phyloP scores from a whole-genome alignment of 2,797 vertebrate genomes.

The Sciurus carolinensis region DNA sequence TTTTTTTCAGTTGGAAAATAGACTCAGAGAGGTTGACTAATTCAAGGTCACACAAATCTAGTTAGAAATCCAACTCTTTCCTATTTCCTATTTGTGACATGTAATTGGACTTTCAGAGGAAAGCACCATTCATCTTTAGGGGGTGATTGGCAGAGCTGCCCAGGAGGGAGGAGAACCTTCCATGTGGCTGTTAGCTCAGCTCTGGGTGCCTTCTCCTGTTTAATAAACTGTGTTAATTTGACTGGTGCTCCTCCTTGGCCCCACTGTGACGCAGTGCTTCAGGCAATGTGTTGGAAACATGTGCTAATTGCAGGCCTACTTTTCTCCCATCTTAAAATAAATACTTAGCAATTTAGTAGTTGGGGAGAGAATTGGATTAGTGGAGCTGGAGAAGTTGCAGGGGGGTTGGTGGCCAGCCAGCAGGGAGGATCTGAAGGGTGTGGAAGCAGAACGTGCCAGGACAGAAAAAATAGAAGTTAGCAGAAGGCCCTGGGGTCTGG shows the following conservation, averaged over 20 bases:
- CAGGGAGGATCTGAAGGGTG: neutral
- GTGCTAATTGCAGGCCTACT: conserved; percentile 52
- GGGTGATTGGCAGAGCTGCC: neutral
- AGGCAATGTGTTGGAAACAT: conserved; percentile 48
- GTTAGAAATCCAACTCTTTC: neutral
- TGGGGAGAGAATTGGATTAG: neutral
- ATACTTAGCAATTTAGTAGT: conserved; percentile 40
- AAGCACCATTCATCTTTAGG: neutral
- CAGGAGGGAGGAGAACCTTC: neutral
- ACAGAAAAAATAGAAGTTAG: neutral
- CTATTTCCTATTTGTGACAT: neutral
- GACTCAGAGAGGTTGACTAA: neutral
- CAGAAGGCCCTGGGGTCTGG: too few relatives aligned
- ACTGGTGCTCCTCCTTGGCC: conserved; percentile 63
- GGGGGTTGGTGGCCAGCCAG: too few relatives aligned
- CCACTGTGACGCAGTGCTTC: neutral
- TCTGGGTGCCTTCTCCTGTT: neutral
- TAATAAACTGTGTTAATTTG: conserved; percentile 71
- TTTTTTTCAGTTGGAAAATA: neutral
- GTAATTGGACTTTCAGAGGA: neutral
- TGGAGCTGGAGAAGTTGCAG: neutral
- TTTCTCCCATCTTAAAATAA: conserved; percentile 72
- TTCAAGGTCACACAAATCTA: neutral
- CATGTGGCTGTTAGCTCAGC: neutral
- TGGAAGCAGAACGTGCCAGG: neutral